A percentile compares a stretch with the other conserved stretches of the same genome.
Conservation (phyloP, 2,888 invertebrate species). For the Eledona agricola region DNA sequence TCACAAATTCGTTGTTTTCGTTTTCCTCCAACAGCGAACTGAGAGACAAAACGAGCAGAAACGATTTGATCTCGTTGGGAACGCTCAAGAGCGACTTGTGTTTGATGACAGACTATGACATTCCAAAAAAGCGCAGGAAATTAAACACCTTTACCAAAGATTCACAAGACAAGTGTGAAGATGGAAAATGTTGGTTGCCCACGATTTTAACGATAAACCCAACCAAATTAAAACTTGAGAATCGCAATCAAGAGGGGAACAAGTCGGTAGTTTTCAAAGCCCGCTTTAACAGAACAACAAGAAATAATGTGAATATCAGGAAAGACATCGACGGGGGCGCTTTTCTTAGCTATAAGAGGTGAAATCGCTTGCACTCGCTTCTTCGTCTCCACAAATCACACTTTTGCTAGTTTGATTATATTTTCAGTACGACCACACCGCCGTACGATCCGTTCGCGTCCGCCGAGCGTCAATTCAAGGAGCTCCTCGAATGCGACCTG, state of each 20-base stretch:
- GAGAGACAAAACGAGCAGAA: background rate
- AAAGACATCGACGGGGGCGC: too few relatives aligned
- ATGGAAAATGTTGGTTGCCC: too few relatives aligned
- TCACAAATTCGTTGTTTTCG: constrained; percentile 2
- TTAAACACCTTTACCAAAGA: constrained; percentile 28
- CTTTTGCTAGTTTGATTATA: background rate
- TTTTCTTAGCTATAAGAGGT: too few relatives aligned
- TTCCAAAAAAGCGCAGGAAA: constrained; percentile 49
- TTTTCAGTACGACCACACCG: constrained; percentile 50
- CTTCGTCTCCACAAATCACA: too few relatives aligned
- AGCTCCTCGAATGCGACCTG: constrained; percentile 74
- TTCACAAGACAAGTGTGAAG: background rate
- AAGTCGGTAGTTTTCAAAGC: too few relatives aligned
- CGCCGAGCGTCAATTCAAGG: constrained; percentile 84
- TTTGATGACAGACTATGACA: constrained; percentile 17
- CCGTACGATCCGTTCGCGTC: constrained; percentile 81
- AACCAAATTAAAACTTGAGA: too few relatives aligned
- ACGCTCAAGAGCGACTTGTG: background rate
- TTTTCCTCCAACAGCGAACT: background rate
- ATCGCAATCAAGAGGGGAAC: too few relatives aligned
- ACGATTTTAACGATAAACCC: too few relatives aligned
- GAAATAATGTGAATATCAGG: too few relatives aligned
- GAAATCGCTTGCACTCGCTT: too few relatives aligned
- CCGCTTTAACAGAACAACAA: too few relatives aligned
- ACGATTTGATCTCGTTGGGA: background rate